Evolutionary conservation across 2,113 vertebrate species (phyloP), one percentile per base, ranked within the genome.

Genomic region (Poeciliopsis occidentalis): DNA sequence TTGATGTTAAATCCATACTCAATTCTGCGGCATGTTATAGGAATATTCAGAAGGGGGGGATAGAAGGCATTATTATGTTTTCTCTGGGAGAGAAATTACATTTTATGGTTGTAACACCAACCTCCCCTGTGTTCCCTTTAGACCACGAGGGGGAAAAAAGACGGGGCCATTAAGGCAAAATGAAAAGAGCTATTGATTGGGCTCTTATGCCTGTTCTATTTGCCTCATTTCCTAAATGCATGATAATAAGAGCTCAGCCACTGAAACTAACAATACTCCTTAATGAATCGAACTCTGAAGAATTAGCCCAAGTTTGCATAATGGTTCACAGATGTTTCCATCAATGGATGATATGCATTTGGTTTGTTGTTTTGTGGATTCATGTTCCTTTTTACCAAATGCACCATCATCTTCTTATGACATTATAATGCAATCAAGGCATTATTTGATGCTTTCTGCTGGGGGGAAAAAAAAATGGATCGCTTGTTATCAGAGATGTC

Each of bases 1-100:
- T 88, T 97, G 97, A 98, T 98, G 97, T 97, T 97, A 99, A 99
- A 98, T 99, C 97, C 96, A 99, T 99, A 98, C 97, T 97, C 97
- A 98, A 97, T 99, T 98, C 97, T 97, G 96, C 96, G 95, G 96
- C 98, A 98, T 98, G 96, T 97, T 97, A 97, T 96, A 97, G 96
- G 96, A 98, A 99, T 97, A 99, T 97, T 96, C 96, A 98, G 90
- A 91, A 83, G 83, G 84, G 82, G 95, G 82, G 95, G 95, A 95
- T 95, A 95, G 95, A 95, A 94, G 95, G 95, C 95, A 96, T 97
- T 97, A 98, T 97, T 96, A 95, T 96, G 95, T 96, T 95, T 96
- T 95, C 97, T 97, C 95, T 95, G 96, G 94, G 94, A 94, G 96
- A 96, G 97, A 96, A 98, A 98, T 97, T 96, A 96, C 95, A 94